Conservation (phyloP, 2,888 invertebrate species). For the Eristalinus aeneus region DNA sequence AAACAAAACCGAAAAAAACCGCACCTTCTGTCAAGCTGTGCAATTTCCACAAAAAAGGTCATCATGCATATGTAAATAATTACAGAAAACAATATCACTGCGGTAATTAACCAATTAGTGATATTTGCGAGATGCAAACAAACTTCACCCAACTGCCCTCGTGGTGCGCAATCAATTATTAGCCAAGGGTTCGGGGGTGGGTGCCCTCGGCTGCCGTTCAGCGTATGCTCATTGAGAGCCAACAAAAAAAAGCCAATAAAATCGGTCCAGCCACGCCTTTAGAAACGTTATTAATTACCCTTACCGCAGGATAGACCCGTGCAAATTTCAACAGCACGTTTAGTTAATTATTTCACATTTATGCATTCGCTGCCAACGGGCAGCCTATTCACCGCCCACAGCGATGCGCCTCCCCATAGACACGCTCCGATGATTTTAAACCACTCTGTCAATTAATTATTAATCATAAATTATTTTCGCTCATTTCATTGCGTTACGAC, state of each 20-base stretch:
- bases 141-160: background rate
- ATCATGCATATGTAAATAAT: conserved; percentile 32
- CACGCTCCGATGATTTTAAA: conserved; percentile 20
- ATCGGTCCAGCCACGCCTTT: background rate
- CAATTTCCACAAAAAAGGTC: background rate
- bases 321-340: conserved; percentile 10
- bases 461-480: conserved; percentile 44
- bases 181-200: background rate
- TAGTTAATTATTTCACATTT: conserved; percentile 37
- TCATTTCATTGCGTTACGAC: conserved; percentile 6
- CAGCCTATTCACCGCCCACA: background rate
- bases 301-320: background rate
- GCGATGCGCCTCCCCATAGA: background rate
- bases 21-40: background rate
- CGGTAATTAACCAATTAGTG: conserved; percentile 63
- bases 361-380: background rate
- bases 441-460: conserved; percentile 40
- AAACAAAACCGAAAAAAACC: too few relatives aligned
- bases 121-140: conserved; percentile 45
- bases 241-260: background rate
- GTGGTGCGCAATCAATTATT: conserved; percentile 33
- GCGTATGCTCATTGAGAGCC: background rate
- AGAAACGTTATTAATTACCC: conserved; percentile 38
- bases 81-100: conserved; percentile 42
- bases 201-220: background rate